These are phyloP conservation scores for Dendropsophus ebraccatus DNA, from an alignment of 2,113 vertebrate species.

Conservation along the genomic window DNA sequence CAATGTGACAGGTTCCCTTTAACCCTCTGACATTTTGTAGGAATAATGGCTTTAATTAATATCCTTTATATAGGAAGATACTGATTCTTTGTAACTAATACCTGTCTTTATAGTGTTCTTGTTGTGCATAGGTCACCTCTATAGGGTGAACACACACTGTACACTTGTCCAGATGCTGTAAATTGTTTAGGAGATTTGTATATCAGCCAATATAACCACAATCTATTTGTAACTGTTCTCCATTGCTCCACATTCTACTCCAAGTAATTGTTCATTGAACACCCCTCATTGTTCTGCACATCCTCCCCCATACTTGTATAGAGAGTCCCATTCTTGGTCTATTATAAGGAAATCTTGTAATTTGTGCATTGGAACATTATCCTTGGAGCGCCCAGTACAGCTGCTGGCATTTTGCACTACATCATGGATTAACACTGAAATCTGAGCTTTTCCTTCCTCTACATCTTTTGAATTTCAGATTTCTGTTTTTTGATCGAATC, in stretches of 20 bases:
- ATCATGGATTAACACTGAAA: conserved; percentile 50
- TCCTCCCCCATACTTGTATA: conserved; percentile 25
- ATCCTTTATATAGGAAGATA: too few species aligned
- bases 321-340: conserved; percentile 34
- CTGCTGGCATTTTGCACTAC: conserved; percentile 46
- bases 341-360: conserved; percentile 21
- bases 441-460: conserved; percentile 27
- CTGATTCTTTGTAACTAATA: not conserved
- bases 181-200: not conserved
- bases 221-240: not conserved
- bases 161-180: too few species aligned
- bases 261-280: conserved; percentile 19
- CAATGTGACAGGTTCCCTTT: not conserved
- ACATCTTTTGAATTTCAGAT: conserved; percentile 55
- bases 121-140: not conserved
- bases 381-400: conserved; percentile 30
- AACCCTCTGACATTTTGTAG: not conserved
- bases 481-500: conserved; percentile 38
- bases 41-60: too few species aligned
- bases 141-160: not conserved
- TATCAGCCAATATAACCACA: not conserved
- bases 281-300: conserved; percentile 4
- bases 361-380: conserved; percentile 18
- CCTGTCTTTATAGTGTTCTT: not conserved
- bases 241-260: not conserved